phyloP scores from a whole-genome alignment of 2,797 vertebrate species.

The Anguilla pacifica region DNA sequence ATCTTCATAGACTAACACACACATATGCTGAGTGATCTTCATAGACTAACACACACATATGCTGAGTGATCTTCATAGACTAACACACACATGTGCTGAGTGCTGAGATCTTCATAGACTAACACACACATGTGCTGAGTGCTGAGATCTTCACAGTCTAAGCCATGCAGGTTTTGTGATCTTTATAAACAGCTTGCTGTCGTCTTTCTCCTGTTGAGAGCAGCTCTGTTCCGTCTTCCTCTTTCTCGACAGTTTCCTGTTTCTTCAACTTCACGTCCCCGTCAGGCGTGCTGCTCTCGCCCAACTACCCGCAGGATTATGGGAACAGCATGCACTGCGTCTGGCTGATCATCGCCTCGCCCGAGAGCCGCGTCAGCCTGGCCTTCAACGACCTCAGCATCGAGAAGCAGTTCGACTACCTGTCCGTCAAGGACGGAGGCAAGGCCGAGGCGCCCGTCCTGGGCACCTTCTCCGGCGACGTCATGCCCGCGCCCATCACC shows the following conservation, averaged over 20 bases:
- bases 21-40: neutral
- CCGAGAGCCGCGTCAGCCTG: constrained; percentile 93
- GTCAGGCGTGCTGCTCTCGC: constrained; percentile 90
- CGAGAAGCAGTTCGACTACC: constrained; percentile 98
- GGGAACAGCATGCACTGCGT: constrained; percentile 98
- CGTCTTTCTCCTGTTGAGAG: neutral
- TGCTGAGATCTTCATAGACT: neutral
- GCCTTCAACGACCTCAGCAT: constrained; percentile 98
- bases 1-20: too few species aligned
- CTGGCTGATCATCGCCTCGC: constrained; percentile 94
- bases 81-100: neutral
- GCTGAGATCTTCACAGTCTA: neutral
- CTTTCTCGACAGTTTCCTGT: constrained; percentile 84
- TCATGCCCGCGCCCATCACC: constrained; percentile 90
- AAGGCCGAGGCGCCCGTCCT: constrained; percentile 92
- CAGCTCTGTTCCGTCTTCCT: neutral
- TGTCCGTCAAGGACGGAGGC: constrained; percentile 92
- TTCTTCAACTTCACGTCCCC: constrained; percentile 99
- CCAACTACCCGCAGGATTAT: constrained; percentile 97
- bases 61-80: too few species aligned
- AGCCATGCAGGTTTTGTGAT: neutral
- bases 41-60: too few species aligned
- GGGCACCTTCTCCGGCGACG: constrained; percentile 92
- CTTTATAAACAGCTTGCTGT: neutral
- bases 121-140: too few species aligned